Evolutionary conservation across 2,888 invertebrate genomes (phyloP).

Genomic region (Graphium colonna): DNA sequence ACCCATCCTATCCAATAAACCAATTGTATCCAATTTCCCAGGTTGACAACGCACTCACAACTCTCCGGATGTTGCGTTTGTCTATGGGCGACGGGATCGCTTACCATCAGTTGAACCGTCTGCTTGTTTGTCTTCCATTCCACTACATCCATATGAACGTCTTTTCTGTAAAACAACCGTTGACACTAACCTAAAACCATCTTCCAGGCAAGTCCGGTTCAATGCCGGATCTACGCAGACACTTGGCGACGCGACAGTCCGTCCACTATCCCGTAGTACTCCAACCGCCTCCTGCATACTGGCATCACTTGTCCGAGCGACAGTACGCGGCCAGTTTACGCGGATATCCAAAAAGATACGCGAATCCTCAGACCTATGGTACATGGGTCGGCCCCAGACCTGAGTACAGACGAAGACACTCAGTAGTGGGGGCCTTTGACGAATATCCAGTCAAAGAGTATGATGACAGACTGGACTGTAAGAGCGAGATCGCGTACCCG

Average conservation of each 20-base stretch:
- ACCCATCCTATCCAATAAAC: no score
- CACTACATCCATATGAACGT: no score
- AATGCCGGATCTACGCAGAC: constrained; percentile 73
- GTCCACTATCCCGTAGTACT: constrained; percentile 62
- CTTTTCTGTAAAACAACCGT: no score
- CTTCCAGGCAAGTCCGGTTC: constrained; percentile 74
- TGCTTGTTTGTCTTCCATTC: no score
- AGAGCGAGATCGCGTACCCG: constrained; percentile 70
- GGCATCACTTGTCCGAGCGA: constrained; percentile 67
- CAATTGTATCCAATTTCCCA: no score
- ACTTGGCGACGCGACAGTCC: constrained; percentile 61
- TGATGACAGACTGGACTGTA: constrained; percentile 66
- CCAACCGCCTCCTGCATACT: constrained; percentile 67
- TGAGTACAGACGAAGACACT: constrained; percentile 76
- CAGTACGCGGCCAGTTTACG: constrained; percentile 69
- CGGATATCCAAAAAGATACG: constrained; percentile 59
- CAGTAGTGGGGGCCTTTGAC: constrained; percentile 73
- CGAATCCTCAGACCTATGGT: constrained; percentile 61
- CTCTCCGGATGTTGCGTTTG: no score
- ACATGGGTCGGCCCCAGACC: constrained; percentile 73
- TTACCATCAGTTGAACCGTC: no score
- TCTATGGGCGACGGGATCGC: no score
- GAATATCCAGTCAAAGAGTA: constrained; percentile 68
- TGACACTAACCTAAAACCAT: no score
- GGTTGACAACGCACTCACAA: no score